phyloP scores from a whole-genome alignment of 2,113 vertebrate genomes.

The Silurus asotus region DNA sequence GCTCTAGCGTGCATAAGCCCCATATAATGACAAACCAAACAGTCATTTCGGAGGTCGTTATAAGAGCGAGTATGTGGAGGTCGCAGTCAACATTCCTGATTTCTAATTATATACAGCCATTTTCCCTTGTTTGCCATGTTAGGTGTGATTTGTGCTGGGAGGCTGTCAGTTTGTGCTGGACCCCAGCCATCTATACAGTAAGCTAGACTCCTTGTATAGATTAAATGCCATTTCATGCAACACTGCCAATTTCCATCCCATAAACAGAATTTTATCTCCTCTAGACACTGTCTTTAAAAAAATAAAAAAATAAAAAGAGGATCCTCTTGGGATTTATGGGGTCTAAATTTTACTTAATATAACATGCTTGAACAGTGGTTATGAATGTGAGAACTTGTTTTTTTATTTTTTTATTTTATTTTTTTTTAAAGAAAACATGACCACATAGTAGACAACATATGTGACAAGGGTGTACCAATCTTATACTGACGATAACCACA shows the following conservation, averaged over 20 bases:
- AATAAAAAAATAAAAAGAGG: not conserved
- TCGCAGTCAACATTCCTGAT: not conserved
- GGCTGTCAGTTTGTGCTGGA: slow-evolving; percentile 1
- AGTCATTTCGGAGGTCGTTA: not conserved
- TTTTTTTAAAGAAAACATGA: not conserved
- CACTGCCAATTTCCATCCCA: not conserved
- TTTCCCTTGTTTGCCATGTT: not conserved
- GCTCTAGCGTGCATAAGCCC: not conserved
- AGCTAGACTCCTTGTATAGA: not conserved
- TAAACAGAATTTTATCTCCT: not conserved
- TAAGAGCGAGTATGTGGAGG: not conserved
- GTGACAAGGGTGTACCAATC: not conserved
- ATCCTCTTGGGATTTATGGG: not conserved
- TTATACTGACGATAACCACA: too few species aligned
- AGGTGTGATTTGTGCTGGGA: not conserved
- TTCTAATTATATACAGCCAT: not conserved
- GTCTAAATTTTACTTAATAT: not conserved
- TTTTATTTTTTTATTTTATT: too few species aligned
- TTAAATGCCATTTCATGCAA: not conserved
- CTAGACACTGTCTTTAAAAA: not conserved
- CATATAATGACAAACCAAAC: not conserved
- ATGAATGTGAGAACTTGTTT: not conserved
- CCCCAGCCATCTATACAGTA: not conserved
- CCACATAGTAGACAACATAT: not conserved
- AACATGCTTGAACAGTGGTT: not conserved